These are phyloP conservation scores for Chloropsis hardwickii DNA, from an alignment of 2,113 vertebrate species.

Conservation along the genomic window DNA sequence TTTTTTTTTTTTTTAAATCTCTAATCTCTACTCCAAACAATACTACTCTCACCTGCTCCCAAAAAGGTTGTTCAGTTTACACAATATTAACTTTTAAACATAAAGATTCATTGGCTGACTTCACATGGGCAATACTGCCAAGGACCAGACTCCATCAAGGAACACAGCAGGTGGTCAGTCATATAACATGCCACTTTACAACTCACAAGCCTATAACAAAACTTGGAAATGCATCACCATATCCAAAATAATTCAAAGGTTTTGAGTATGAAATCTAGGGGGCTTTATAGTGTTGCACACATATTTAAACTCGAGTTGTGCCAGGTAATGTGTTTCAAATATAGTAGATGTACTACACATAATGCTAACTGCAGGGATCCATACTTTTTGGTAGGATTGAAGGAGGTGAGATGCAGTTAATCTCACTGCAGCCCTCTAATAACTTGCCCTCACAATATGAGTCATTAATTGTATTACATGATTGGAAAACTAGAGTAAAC, in stretches of 20 bases:
- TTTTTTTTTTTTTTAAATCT: neutral
- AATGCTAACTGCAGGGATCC: neutral
- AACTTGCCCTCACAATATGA: neutral
- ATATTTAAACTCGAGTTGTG: neutral
- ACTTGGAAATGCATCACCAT: constrained; percentile 53
- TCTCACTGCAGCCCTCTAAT: neutral
- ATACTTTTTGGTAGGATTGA: neutral
- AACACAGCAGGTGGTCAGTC: constrained; percentile 7
- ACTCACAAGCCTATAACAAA: constrained; percentile 30
- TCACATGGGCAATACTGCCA: neutral
- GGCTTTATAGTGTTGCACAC: neutral
- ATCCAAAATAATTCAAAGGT: neutral
- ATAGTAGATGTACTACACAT: neutral
- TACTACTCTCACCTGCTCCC: neutral
- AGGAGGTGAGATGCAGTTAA: constrained; percentile 9
- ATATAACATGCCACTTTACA: constrained; percentile 16
- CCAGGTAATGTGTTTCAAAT: neutral
- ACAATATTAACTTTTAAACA: neutral
- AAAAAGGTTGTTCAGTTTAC: neutral
- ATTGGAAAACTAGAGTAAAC: constrained; percentile 37
- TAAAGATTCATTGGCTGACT: constrained; percentile 5
- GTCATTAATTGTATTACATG: neutral
- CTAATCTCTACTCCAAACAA: neutral
- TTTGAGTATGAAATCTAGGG: constrained; percentile 13
- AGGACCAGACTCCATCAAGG: neutral